phyloP scores from a whole-genome alignment of 1,140 invertebrate genomes.

The Calliphora vicina region DNA sequence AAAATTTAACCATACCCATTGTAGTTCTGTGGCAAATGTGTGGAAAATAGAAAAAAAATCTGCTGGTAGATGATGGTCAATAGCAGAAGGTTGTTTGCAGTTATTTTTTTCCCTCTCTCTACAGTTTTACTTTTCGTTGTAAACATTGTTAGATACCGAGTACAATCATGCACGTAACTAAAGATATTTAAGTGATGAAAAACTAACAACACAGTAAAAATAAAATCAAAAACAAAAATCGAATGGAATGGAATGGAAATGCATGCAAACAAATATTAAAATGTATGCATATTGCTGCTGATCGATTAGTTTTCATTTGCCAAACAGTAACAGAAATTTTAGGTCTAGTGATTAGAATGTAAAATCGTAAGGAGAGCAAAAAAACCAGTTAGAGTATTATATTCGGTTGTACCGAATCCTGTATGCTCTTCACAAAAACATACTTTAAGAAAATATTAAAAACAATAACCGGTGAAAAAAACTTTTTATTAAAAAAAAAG shows the following conservation, averaged over 20 bases:
- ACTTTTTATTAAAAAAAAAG: no score
- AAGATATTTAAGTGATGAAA: slow-evolving; percentile 10
- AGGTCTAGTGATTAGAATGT: slow-evolving; percentile 9
- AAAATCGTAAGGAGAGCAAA: not conserved
- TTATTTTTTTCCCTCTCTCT: not conserved
- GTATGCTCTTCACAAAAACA: no score
- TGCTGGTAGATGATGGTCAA: not conserved
- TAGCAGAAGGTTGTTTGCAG: not conserved
- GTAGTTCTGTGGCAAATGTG: not conserved
- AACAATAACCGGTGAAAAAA: no score
- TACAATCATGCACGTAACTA: not conserved
- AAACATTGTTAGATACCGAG: not conserved
- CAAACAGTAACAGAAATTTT: slow-evolving; percentile 4
- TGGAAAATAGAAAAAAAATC: not conserved
- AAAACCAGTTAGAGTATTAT: no score
- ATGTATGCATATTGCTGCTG: not conserved
- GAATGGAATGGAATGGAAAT: not conserved
- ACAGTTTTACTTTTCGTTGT: not conserved
- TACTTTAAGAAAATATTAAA: no score
- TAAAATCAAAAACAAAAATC: not conserved
- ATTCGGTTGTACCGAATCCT: no score
- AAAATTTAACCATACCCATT: not conserved
- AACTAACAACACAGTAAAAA: not conserved
- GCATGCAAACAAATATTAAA: not conserved
- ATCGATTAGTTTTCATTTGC: slow-evolving; percentile 13